Base-by-base conservation (phyloP, 2,113 vertebrate species). In the Anthoscopus minutus region DNA sequence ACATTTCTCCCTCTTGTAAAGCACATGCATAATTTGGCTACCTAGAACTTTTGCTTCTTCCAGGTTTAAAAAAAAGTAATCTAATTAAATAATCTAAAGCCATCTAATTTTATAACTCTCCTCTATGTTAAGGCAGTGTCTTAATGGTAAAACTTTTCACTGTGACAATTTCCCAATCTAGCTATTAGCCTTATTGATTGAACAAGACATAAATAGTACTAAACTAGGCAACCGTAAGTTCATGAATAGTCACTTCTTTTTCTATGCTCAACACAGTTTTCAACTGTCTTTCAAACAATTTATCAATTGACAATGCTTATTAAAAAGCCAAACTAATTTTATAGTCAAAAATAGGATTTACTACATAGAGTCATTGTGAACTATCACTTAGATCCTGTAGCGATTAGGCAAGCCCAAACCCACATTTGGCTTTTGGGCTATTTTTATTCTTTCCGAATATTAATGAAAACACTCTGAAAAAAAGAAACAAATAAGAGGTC, bases 401-500 rank as follows among this genome's bases (percentile, higher is more conserved):
- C 3, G 86, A 97, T 97, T 96, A 97, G 94, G 94, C 82, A 97
- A 97, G 78, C 79, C 85, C 96, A 97, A 97, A 45, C 23, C 82
- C 78, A 93, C 79, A 76, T 94, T 93, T 97, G 92, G 89, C 95
- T 97, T 97, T 93, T 96, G 92, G 91, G 67, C 93, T 96, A 97
- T 96, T 98, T 97, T 94, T 92, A 96, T 96, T 96, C 96, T 92
- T 97, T 96, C 81, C 96, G 97, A 97, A 98, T 97, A 97, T 98
- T 97, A 97, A 97, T 97, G 97, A 98, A 98, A 98, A 97, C 95
- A 96, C 77, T 97, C 88, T 71, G 92, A 96, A 90, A 88, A 93
- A 96, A 86, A 90, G 94, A 96, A 98, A 98, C 97, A 98, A 98
- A 97, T 97, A 97, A 98, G 97, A 98, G 97, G 97, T 98, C 97